A percentile compares a stretch with the other conserved stretches of the same genome.
phyloP scores from a whole-genome alignment of 2,888 invertebrate species.

The Sinodicranocentrus sp. region DNA sequence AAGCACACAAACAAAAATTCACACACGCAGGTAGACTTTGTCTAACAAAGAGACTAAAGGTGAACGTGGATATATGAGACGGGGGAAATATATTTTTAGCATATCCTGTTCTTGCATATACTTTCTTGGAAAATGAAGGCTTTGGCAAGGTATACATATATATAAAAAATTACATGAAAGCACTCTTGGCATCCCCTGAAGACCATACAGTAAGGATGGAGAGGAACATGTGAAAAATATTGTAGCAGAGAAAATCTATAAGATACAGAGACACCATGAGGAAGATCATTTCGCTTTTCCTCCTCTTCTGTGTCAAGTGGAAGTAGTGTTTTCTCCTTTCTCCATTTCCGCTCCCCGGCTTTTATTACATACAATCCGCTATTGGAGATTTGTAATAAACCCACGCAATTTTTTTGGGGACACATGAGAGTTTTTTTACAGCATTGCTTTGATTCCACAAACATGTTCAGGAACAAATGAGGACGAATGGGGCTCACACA shows the following conservation, averaged over 20 bases:
- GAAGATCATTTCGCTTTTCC: constrained; percentile 10
- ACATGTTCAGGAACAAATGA: constrained; percentile 21
- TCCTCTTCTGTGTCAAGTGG: background rate
- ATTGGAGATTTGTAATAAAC: constrained; percentile 33
- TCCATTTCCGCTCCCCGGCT: constrained; percentile 18
- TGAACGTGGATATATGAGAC: background rate
- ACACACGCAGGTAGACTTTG: constrained; percentile 4
- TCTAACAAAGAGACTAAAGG: too few species aligned
- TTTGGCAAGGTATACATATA: background rate
- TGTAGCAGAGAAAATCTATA: too few species aligned
- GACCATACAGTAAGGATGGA: background rate
- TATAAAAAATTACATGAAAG: background rate
- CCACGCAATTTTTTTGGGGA: constrained; percentile 16
- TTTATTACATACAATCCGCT: constrained; percentile 33
- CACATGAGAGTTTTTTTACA: background rate
- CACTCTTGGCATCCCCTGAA: constrained; percentile 3
- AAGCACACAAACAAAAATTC: constrained; percentile 11
- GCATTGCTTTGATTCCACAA: background rate
- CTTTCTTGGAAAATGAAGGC: background rate
- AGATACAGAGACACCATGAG: constrained; percentile 1
- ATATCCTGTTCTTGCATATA: background rate
- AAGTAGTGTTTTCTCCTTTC: constrained; percentile 5
- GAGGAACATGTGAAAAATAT: too few species aligned
- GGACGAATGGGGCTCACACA: background rate
- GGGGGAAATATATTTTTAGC: constrained; percentile 5